Percentiles rank a stretch among this genome's conserved stretches.
phyloP scores from a whole-genome alignment of 2,888 invertebrate genomes.

The Tubiluchus corallicola region DNA sequence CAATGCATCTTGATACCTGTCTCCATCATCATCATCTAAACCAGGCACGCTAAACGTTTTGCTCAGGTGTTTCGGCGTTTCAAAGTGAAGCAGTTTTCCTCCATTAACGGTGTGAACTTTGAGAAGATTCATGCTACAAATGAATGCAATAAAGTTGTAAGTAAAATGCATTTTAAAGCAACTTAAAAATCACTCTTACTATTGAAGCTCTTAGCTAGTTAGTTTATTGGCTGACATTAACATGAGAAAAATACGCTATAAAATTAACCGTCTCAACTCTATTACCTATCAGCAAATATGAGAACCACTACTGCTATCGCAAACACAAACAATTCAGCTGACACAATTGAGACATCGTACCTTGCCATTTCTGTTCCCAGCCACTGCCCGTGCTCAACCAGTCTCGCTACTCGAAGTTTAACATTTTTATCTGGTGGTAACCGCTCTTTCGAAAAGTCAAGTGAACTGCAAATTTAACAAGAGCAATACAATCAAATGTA shows the following conservation, averaged over 20 bases:
- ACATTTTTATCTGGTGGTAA: conserved; percentile 20
- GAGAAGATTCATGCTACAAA: conserved; percentile 18
- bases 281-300: too few relatives aligned
- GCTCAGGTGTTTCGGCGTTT: conserved; percentile 1
- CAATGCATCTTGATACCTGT: too few relatives aligned
- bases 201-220: too few relatives aligned
- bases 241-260: too few relatives aligned
- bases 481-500: too few relatives aligned
- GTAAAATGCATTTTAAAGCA: too few relatives aligned
- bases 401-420: conserved; percentile 23
- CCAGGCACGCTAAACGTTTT: neutral
- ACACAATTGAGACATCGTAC: too few relatives aligned
- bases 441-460: conserved; percentile 20
- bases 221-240: too few relatives aligned
- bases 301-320: too few relatives aligned
- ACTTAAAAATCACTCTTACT: too few relatives aligned
- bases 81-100: conserved; percentile 13
- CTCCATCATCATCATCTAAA: neutral
- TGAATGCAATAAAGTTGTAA: neutral
- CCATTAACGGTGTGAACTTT: conserved; percentile 16
- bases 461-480: conserved; percentile 18
- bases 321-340: too few relatives aligned
- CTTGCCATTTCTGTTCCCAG: neutral
- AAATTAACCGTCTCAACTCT: too few relatives aligned
- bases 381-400: conserved; percentile 23